Base-by-base conservation (phyloP, 2,113 vertebrate genomes). In the Chaetodon auriga region DNA sequence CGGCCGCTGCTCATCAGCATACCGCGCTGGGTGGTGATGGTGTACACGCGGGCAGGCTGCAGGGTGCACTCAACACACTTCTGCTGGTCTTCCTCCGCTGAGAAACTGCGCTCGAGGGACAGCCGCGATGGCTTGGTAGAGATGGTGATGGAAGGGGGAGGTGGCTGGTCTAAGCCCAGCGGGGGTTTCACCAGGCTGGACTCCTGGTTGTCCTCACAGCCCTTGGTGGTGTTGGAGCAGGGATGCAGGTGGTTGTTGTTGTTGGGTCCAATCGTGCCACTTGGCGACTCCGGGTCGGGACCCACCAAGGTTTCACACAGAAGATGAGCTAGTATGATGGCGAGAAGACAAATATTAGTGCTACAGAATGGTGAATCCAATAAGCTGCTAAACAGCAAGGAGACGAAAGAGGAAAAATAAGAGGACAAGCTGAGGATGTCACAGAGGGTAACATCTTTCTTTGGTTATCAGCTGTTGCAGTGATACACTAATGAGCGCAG, bases 41-140 rank as follows among this genome's bases (percentile, higher is more conserved):
- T 99, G 91, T 99, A 99, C 63, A 99, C 98, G 0, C 95, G 96
- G 0, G 98, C 95, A 81, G 96, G 63, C 94, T 96, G 94, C 95
- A 97, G 1, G 84, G 90, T 0, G 89, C 92, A 72, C 96, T 90
- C 94, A 64, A 95, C 92, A 85, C 95, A 35, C 93, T 68, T 95
- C 86, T 93, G 95, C 91, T 96, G 90, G 84, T 95, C 94, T 66
- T 96, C 95, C 90, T 98, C 97, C n/a, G 96, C 96, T 0, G 97
- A 96, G 85, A 98, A 97, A 89, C 96, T 97, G 77, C 96, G 92
- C 90, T 99, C 97, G 0, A 96, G 93, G 9, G 94, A 94, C 45
- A 95, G 83, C 5, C 90, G 87, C 10, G 89, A 14, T 3, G 90
- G 83, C 74, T 89, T 95, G 93, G 90, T 96, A 89, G 95, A 95